Evolutionary conservation across 2,888 invertebrate species (phyloP).

Genomic region (Sisyra nigra): DNA sequence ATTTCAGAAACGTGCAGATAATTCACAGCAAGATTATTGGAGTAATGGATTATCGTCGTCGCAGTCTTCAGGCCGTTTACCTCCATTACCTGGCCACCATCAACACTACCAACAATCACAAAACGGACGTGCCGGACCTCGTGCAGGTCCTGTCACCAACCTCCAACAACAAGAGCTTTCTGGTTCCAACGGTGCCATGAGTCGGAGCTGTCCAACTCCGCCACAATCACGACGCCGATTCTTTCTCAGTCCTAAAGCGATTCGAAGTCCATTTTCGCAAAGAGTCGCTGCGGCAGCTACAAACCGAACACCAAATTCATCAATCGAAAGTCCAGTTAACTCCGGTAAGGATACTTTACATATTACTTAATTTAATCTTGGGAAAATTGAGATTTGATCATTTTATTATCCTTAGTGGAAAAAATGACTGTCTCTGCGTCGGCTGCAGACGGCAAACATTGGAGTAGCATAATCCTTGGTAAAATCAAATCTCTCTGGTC

Average conservation of each 20-base stretch:
- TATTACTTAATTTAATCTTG: not conserved
- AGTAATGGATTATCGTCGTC: no score
- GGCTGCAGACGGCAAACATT: conserved; percentile 35
- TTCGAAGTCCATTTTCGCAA: conserved; percentile 60
- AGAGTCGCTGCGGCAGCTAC: conserved; percentile 19
- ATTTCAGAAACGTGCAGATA: no score
- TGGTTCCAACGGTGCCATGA: conserved; percentile 33
- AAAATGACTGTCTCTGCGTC: conserved; percentile 23
- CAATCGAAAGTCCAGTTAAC: conserved; percentile 25
- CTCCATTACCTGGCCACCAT: no score
- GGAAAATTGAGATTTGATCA: not conserved
- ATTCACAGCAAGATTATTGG: no score
- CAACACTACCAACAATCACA: no score
- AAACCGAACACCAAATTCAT: no score
- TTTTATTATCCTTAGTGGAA: conserved; percentile 1
- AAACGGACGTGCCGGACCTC: no score
- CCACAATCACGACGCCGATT: conserved; percentile 60
- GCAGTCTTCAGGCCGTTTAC: no score
- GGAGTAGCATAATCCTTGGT: conserved; percentile 68
- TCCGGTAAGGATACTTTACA: conserved; percentile 38
- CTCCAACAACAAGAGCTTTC: no score
- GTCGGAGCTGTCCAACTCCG: conserved; percentile 68
- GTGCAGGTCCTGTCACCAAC: no score
- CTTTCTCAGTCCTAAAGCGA: conserved; percentile 65
- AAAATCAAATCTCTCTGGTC: conserved; percentile 83